These are phyloP conservation scores for Caenorhabditis angaria DNA, from an alignment of 2,888 invertebrate species.

Conservation along the genomic window DNA sequence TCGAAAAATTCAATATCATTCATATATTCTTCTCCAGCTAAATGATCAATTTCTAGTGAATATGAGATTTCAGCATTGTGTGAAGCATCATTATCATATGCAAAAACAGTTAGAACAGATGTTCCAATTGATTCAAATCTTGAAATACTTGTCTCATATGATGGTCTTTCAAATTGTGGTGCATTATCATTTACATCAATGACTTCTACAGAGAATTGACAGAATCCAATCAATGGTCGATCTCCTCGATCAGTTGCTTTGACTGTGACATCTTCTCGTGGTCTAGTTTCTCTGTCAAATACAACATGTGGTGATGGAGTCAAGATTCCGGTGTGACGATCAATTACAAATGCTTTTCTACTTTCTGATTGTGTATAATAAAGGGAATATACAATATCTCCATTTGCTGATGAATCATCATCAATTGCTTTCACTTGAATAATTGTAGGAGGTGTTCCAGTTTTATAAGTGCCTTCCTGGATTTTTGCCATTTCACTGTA, in stretches of 20 bases:
- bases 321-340: constrained; percentile 72
- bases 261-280: constrained; percentile 71
- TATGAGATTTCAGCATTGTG: constrained; percentile 68
- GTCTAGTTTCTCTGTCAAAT: constrained; percentile 69
- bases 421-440: constrained; percentile 78
- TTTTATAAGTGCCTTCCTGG: constrained; percentile 82
- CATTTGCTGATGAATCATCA: constrained; percentile 72
- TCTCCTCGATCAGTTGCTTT: constrained; percentile 98
- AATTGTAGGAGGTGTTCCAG: constrained; percentile 79
- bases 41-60: constrained; percentile 55
- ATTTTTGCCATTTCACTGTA: constrained; percentile 80
- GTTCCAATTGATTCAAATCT: constrained; percentile 55
- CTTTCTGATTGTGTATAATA: constrained; percentile 68
- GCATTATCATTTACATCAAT: constrained; percentile 99
- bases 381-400: constrained; percentile 68
- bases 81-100: constrained; percentile 68
- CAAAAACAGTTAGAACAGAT: constrained; percentile 68
- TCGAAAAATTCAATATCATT: constrained; percentile 55
- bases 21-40: constrained; percentile 55
- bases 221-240: constrained; percentile 94
- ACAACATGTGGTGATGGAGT: constrained; percentile 72
- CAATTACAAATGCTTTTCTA: constrained; percentile 59
- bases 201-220: constrained; percentile 95
- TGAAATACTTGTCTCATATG: constrained; percentile 71
- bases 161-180: constrained; percentile 82